Evolutionary conservation across 1,140 invertebrate genomes (phyloP), one percentile per base, ranked within the genome.

Genomic region (Watersipora subatra): DNA sequence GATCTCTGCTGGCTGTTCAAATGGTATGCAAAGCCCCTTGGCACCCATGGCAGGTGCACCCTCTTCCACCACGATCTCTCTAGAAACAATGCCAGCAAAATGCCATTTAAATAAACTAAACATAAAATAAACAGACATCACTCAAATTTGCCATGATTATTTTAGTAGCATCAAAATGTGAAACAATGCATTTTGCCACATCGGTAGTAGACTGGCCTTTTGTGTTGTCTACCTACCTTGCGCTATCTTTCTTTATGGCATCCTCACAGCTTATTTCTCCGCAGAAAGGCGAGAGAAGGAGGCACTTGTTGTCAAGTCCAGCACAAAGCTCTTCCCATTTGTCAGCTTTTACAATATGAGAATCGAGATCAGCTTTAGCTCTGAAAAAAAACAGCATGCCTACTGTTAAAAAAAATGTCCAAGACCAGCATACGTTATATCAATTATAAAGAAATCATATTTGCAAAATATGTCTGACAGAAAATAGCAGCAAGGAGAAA

Each of bases 11-110:
- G 89, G 86, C 75, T 97, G 95, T 26, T 93, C 83, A 75, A 98
- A 91, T 15, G 97, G 96, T 73, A 98, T 94, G 78, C 96, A 99
- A 0, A 99, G 83, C 25, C 90, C 89, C 80, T 99, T 99, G 2
- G 96, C 97, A 30, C 97, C 97, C 95, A 99, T 99, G 0, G 92
- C 86, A 24, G 94, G 90, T 55, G 88, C 86, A 56, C 87, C 87
- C 69, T 86, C 81, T 72, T 93, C 91, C 20, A 84, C 83, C 1
- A 83, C 83, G 28, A 82, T 83, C 67, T 81, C 80, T 46, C 78
- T 80, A 63, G 28, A 69, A 69, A 56, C 56, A 34, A 46, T n/a
- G n/a, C n/a, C n/a, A n/a, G n/a, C n/a, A n/a, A n/a, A n/a, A n/a
- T n/a, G n/a, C n/a, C 28, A 56, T 59, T 2, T 46, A 25, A n/a